Conservation (phyloP, 2,888 invertebrate genomes). For the Xanthostigma xanthostigma region DNA sequence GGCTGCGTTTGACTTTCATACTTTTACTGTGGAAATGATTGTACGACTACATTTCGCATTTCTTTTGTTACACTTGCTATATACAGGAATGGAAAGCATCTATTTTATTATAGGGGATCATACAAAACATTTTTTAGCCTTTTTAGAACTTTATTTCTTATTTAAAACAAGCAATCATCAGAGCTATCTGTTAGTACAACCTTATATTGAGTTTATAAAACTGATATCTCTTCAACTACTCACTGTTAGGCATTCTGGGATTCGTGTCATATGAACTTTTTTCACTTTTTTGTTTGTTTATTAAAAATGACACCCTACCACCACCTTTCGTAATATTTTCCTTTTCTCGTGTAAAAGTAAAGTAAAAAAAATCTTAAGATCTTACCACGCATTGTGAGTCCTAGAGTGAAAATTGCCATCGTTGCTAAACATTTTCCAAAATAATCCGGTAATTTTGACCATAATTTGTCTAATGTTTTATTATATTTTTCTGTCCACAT, state of each 20-base stretch:
- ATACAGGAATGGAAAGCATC: too few species aligned
- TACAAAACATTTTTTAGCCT: too few species aligned
- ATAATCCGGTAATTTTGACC: constrained; percentile 37
- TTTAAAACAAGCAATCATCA: too few species aligned
- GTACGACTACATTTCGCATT: too few species aligned
- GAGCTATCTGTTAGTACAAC: constrained; percentile 7
- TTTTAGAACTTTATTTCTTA: too few species aligned
- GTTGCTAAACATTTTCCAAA: constrained; percentile 39
- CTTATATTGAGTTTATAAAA: constrained; percentile 10
- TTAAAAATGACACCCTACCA: too few species aligned
- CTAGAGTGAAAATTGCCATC: constrained; percentile 43
- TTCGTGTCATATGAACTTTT: neutral
- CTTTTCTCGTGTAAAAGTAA: neutral
- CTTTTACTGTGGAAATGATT: too few species aligned
- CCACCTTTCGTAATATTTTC: too few species aligned
- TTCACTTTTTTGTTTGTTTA: too few species aligned
- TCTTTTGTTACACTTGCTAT: too few species aligned
- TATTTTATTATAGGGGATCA: too few species aligned
- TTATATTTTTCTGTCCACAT: constrained; percentile 45
- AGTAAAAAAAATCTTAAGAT: neutral
- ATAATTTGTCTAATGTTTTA: constrained; percentile 35
- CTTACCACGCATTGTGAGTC: constrained; percentile 45
- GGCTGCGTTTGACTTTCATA: too few species aligned
- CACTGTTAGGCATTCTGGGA: neutral
- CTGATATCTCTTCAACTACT: constrained; percentile 3